Conservation (phyloP, 2,797 vertebrate species). For the Megalops cyprinoides region DNA sequence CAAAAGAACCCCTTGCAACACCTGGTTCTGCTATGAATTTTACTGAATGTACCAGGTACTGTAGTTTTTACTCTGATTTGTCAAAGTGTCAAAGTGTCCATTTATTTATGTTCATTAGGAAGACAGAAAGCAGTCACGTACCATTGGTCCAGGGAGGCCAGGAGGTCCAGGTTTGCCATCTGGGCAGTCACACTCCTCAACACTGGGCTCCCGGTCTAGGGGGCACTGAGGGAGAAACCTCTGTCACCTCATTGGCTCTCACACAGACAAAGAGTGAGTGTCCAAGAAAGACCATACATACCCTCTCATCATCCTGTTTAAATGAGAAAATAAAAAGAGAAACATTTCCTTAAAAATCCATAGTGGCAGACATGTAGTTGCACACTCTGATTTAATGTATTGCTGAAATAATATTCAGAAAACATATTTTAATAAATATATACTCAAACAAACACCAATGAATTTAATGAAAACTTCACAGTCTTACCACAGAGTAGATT, state of each 20-base stretch:
- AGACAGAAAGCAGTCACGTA: constrained; percentile 39
- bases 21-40: no score
- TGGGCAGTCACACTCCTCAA: constrained; percentile 67
- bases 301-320: constrained; percentile 78
- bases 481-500: constrained; percentile 79
- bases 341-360: background rate
- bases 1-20: no score
- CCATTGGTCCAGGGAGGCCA: constrained; percentile 68
- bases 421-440: background rate
- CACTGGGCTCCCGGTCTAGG: constrained; percentile 62
- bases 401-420: background rate
- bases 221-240: constrained; percentile 67
- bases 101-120: background rate
- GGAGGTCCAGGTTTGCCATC: constrained; percentile 62
- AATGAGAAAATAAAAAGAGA: constrained; percentile 20
- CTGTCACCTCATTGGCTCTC: constrained; percentile 7
- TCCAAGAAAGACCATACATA: constrained; percentile 53
- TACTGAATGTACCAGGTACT: no score
- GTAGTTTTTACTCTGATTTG: no score
- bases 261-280: background rate
- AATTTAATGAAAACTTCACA: constrained; percentile 5
- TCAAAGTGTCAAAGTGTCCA: no score
- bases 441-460: background rate
- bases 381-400: no score
- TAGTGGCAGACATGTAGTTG: no score